These are phyloP conservation scores for Mustela nigripes DNA, from an alignment of 2,113 vertebrate genomes.

Conservation along the genomic window DNA sequence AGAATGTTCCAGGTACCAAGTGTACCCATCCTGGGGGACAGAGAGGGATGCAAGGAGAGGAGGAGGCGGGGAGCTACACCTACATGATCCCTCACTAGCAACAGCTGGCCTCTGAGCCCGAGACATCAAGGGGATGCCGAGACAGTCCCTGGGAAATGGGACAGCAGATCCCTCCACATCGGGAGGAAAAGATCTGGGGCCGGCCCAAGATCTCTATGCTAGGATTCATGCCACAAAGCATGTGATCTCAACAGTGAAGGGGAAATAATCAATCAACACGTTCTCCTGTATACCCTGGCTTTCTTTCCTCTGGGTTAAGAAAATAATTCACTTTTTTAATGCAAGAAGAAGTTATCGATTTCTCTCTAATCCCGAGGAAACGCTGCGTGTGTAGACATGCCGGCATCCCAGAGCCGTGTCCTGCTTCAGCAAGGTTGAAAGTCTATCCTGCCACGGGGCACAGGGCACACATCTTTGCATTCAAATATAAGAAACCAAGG, in stretches of 20 bases:
- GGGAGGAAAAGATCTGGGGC: accelerated
- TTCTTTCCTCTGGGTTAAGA: conserved; percentile 68
- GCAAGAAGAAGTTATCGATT: conserved; percentile 65
- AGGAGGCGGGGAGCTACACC: not conserved
- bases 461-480: not conserved
- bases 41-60: accelerated
- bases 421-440: not conserved
- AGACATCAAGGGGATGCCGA: not conserved
- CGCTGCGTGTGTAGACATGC: conserved; percentile 20
- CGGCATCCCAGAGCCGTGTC: conserved; percentile 46
- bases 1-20: conserved; percentile 18
- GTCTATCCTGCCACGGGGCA: accelerated
- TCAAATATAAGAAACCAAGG: not conserved
- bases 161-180: not conserved
- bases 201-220: not conserved
- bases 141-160: not conserved
- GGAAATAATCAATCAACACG: not conserved
- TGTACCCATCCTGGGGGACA: not conserved
- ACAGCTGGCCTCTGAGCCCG: not conserved
- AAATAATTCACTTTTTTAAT: conserved; percentile 55
- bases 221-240: not conserved
- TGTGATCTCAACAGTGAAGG: not conserved
- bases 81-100: not conserved
- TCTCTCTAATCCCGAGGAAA: conserved; percentile 72
- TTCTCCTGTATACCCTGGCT: not conserved